Evolutionary conservation across 2,797 vertebrate species (phyloP).

Genomic region (Clarias laeviceps): DNA sequence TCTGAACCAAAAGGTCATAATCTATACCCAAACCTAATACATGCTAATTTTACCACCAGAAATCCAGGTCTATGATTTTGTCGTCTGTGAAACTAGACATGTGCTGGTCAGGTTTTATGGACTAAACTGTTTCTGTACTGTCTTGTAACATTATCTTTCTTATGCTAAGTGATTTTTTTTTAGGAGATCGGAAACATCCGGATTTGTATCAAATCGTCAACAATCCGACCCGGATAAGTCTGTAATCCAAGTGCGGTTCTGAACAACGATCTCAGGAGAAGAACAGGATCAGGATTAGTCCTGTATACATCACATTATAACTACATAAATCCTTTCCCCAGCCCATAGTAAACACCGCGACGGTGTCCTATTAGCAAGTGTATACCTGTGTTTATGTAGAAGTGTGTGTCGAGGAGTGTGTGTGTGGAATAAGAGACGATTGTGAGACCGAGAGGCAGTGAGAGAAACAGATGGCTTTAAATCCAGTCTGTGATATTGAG

Average conservation of each 20-base stretch:
- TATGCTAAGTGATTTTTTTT: neutral
- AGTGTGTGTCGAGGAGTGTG: neutral
- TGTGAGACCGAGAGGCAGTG: neutral
- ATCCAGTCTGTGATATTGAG: conserved; percentile 30
- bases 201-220: neutral
- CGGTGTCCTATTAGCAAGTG: neutral
- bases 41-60: no score
- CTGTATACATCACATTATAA: neutral
- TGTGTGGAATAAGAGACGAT: neutral
- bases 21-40: no score
- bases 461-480: conserved; percentile 27
- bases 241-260: neutral
- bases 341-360: neutral
- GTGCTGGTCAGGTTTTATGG: neutral
- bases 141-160: neutral
- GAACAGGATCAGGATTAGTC: neutral
- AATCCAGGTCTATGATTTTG: neutral
- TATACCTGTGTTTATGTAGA: neutral
- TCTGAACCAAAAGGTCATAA: neutral
- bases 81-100: neutral
- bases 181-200: neutral
- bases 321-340: neutral
- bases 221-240: neutral
- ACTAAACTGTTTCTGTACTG: neutral
- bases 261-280: neutral